phyloP scores from a whole-genome alignment of 2,888 invertebrate genomes.

The Tribolium freemani region DNA sequence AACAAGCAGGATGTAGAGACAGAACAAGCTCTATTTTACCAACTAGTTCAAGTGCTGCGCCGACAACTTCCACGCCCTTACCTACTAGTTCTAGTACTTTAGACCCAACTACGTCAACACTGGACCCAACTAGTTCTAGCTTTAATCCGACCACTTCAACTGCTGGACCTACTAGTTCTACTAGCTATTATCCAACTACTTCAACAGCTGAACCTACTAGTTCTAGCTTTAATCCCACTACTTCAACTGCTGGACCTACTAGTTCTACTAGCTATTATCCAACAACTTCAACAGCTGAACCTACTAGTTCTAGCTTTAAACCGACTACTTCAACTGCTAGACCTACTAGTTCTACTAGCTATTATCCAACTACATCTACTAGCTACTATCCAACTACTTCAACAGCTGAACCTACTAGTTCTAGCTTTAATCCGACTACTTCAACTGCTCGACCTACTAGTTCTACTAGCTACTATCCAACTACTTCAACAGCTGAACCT shows the following conservation, averaged over 20 bases:
- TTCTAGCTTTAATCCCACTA: too few species aligned
- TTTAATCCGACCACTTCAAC: neutral
- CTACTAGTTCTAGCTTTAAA: neutral
- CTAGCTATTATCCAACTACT: too few species aligned
- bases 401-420: too few species aligned
- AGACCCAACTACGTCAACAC: neutral
- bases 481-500: neutral
- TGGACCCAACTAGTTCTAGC: too few species aligned
- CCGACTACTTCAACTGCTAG: neutral
- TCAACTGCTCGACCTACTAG: too few species aligned
- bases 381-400: too few species aligned
- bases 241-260: too few species aligned
- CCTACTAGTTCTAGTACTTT: neutral
- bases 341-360: neutral
- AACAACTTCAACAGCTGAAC: neutral
- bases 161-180: neutral
- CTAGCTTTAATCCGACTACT: too few species aligned
- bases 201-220: too few species aligned
- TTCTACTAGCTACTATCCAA: neutral
- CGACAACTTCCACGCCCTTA: neutral
- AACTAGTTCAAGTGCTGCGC: neutral
- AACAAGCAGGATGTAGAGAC: conserved; percentile 15
- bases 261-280: neutral
- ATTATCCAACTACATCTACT: too few species aligned
- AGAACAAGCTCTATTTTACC: neutral